Base-by-base conservation (phyloP, 2,797 vertebrate species). In the Silurus aristotelis region DNA sequence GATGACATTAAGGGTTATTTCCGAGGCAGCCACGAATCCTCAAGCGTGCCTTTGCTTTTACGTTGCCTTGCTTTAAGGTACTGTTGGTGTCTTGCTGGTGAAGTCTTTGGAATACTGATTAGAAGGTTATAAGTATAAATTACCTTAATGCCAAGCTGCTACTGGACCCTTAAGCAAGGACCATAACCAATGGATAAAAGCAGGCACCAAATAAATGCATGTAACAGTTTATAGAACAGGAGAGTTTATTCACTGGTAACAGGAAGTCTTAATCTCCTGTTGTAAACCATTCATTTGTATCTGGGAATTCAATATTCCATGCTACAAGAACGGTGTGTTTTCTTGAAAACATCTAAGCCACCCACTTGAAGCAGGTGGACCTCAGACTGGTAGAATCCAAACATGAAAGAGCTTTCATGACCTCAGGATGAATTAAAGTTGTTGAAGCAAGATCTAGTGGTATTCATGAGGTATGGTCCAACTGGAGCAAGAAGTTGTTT, bases 91-190 rank as follows among this genome's bases (percentile, higher is more conserved):
- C 12, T 56, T 2, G 6, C 6, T 31, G 55, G 15, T 12, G 56
- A 31, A 76, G 48, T 1, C 72, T 55, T 46, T 43, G 58, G 76
- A 79, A 46, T 63, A n/a, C 31, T n/a, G 20, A n/a, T n/a, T 13
- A 6, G 63, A 80, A 77, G 56, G 56, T 61, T 22, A 61, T 60
- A 43, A n/a, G 22, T 66, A 10, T 80, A 80, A 64, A 80, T 66
- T 66, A 19, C 43, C 61, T 43, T 80, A 64, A 48, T 64, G 60
- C 17, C 60, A 48, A 48, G 38, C 78, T 64, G 61, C 78, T 48
- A 19, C n/a, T 80, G 61, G 43, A 66, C 61, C 78, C 60, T 48
- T 46, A 31, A 61, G 58, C 58, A 25, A 64, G 14, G 78, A 52
- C 8, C 20, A 22, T 78, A 48, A 66, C 38, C 43, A 48, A 66